phyloP scores from a whole-genome alignment of 2,113 vertebrate genomes.

The Gopherus flavomarginatus region DNA sequence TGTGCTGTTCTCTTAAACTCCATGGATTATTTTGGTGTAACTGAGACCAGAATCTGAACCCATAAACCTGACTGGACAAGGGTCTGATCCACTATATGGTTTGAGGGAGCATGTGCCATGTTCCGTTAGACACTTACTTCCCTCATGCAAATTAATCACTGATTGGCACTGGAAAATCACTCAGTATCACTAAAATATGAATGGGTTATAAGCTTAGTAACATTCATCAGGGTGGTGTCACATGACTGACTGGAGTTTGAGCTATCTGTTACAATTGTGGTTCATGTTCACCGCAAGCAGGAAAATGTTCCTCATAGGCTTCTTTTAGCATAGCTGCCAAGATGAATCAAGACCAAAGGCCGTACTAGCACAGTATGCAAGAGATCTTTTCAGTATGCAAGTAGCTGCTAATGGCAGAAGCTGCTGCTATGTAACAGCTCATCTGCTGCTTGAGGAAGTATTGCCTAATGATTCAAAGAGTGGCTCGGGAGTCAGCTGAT shows the following conservation, averaged over 20 bases:
- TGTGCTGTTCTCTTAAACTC: neutral
- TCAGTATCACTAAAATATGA: neutral
- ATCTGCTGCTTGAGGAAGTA: neutral
- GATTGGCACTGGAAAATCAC: neutral
- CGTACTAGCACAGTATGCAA: neutral
- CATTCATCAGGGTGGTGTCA: neutral
- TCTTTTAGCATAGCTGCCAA: neutral
- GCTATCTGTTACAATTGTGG: neutral
- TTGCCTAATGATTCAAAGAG: neutral
- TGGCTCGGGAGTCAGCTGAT: neutral
- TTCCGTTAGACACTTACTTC: neutral
- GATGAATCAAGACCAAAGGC: neutral
- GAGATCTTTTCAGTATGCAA: accelerated
- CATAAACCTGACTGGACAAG: neutral
- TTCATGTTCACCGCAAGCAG: neutral
- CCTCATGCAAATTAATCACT: neutral
- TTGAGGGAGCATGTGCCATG: neutral
- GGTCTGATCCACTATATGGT: neutral
- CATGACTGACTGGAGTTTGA: neutral
- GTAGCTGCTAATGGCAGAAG: neutral
- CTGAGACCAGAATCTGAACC: neutral
- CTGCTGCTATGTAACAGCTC: neutral
- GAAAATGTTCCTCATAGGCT: neutral
- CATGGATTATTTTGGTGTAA: neutral
- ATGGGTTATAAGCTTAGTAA: neutral